Evolutionary conservation across 2,888 invertebrate genomes (phyloP).

Genomic region (Pandemis cinnamomeana): DNA sequence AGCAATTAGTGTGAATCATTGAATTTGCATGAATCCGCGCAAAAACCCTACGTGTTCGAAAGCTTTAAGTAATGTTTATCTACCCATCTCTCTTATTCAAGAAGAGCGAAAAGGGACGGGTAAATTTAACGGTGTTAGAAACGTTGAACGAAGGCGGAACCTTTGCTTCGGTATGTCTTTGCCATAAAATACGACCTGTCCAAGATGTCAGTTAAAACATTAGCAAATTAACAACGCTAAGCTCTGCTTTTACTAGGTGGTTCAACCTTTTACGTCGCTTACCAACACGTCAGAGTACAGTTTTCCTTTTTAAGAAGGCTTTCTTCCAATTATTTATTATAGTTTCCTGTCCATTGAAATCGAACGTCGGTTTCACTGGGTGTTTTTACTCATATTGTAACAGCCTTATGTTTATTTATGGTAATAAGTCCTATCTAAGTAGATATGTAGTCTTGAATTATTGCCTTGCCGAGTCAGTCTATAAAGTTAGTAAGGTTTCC

Average conservation of each 20-base stretch:
- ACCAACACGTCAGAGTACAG: slow-evolving; percentile 1
- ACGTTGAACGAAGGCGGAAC: not conserved
- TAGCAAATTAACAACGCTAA: slow-evolving; percentile 2
- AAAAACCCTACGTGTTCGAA: not conserved
- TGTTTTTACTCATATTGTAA: not conserved
- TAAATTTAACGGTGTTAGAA: not conserved
- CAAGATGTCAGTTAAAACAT: not conserved
- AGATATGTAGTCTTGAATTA: slow-evolving; percentile 3
- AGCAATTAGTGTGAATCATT: slow-evolving; percentile 9
- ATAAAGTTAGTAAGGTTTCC: slow-evolving; percentile 34
- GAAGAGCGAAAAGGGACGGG: not conserved
- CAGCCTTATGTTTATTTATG: not conserved
- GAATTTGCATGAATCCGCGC: slow-evolving; percentile 10
- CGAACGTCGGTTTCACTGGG: slow-evolving; percentile 9
- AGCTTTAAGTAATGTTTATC: not conserved
- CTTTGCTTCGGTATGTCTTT: not conserved
- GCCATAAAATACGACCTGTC: slow-evolving; percentile 7
- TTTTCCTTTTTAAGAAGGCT: slow-evolving; percentile 24
- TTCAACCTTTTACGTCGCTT: not conserved
- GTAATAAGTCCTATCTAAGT: not conserved
- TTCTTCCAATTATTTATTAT: slow-evolving; percentile 22
- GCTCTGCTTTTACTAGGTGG: not conserved
- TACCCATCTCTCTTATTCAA: not conserved
- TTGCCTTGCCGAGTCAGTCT: not conserved
- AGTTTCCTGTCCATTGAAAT: not conserved